Base-by-base conservation (phyloP, 2,113 vertebrate species). In the Python bivittatus region DNA sequence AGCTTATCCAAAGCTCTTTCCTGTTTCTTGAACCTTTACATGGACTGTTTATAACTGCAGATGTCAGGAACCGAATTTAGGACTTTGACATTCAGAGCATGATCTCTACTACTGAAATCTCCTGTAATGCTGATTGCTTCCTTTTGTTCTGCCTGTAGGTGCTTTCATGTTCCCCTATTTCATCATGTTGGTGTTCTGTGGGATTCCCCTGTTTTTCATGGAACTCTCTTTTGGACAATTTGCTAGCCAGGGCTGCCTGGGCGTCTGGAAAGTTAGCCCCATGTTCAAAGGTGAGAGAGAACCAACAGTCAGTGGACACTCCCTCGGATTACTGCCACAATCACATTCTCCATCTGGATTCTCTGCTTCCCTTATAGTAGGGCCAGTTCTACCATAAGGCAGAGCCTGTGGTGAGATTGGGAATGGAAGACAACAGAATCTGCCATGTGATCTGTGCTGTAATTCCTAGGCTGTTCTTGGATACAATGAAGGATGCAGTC, bases 151-250 rank as follows among this genome's bases (percentile, higher is more conserved):
- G 84, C 83, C 2, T 0, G 88, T 95, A 99, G 99, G 99, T 93
- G 99, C 99, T 96, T 99, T 99, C 98, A 98, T 99, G 99, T 98
- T 99, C 88, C 99, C 99, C 17, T 99, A 99, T 97, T 99, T 99
- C 97, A 98, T 99, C 98, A 99, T 99, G 99, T 97, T 99, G 95
- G 98, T 99, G 72, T 99, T 99, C 96, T 99, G 99, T 0, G 99
- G 99, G 83, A 99, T 99, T 92, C 99, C 99, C 0, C 98, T 99
- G 93, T 99, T 99, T 98, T 99, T 99, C 97, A 98, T 99, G 95
- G 99, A 99, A 95, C 98, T 99, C 86, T 99, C 99, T 91, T 99
- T 99, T 0, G 99, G 99, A 44, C 99, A 99, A 97, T 99, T 99
- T 4, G 99, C 99, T 94, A 99, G 99, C 94, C 98, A 98, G 95